These are phyloP conservation scores for Oxytorus armatus DNA, from an alignment of 2,888 invertebrate species.

Conservation along the genomic window DNA sequence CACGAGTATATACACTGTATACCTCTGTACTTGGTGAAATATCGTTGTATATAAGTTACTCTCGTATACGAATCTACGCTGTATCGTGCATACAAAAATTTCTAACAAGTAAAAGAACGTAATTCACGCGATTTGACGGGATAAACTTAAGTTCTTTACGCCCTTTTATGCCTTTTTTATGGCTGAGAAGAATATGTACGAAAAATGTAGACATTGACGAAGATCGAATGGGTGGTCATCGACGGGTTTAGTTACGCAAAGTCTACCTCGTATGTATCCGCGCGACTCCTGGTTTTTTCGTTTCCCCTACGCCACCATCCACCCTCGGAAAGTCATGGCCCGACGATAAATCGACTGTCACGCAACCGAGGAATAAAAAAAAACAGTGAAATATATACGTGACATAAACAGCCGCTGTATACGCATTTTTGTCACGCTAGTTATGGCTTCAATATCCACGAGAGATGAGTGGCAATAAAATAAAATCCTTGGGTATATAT, in stretches of 20 bases:
- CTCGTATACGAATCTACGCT: not conserved
- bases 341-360: constrained; percentile 52
- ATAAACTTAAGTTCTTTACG: too few relatives aligned
- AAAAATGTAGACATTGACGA: constrained; percentile 57
- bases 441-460: not conserved
- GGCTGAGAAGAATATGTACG: constrained; percentile 7
- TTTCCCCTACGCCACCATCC: constrained; percentile 2
- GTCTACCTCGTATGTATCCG: constrained; percentile 36
- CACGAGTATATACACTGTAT: constrained; percentile 29
- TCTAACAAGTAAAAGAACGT: not conserved
- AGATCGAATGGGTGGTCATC: constrained; percentile 58
- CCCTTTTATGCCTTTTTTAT: not conserved
- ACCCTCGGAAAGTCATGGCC: constrained; percentile 35
- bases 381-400: constrained; percentile 25
- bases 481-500: constrained; percentile 8
- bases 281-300: constrained; percentile 37
- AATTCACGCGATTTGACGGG: not conserved
- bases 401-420: constrained; percentile 9
- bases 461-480: constrained; percentile 29
- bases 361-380: constrained; percentile 18
- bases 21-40: constrained; percentile 14
- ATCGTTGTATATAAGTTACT: constrained; percentile 1
- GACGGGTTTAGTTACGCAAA: constrained; percentile 53
- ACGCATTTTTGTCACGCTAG: constrained; percentile 33
- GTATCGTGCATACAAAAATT: not conserved